Evolutionary conservation across 2,113 vertebrate species (phyloP), one percentile per base, ranked within the genome.

Genomic region (Gasterosteus nipponicus): DNA sequence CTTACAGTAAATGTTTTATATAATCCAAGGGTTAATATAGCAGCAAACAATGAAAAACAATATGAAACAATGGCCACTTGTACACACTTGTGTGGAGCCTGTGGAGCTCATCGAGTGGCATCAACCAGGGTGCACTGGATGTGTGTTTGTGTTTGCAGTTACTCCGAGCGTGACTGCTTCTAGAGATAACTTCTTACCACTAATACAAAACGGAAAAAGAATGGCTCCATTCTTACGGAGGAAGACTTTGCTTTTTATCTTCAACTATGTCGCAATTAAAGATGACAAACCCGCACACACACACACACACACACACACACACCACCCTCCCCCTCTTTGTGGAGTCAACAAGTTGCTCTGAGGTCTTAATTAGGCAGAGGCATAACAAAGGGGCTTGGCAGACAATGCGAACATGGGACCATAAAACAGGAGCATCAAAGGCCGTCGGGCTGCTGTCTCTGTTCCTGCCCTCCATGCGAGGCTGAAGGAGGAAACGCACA

Each of bases 311-410:
- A 67, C 53, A 80, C 84, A 44, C 76, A 63, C 54, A 35, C 56
- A 65, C 46, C 51, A 41, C 57, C 67, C 57, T 47, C 42, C 80
- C 70, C 69, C 65, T 81, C 85, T 93, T 84, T 84, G 86, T 91
- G 88, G 78, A 90, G 89, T 93, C 92, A 92, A 90, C 93, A 93
- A 92, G 91, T 88, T 73, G 56, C 83, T 87, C 87, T 81, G 85
- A 93, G 87, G 88, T 91, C 93, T 93, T 93, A 92, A 94, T 95
- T 92, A 93, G 91, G 81, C 84, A 11, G 65, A 41, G 53, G 81
- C 80, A 81, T 86, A 90, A 95, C 92, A 93, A 92, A 92, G 86
- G 88, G 80, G 80, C 78, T 87, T 73, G 84, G 77, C 78, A 82
- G 92, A 91, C 92, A 91, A 90, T 84, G 71, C 73, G 8, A 85